Base-by-base conservation (phyloP, 2,888 invertebrate genomes). In the Zaprionus bogoriensis region DNA sequence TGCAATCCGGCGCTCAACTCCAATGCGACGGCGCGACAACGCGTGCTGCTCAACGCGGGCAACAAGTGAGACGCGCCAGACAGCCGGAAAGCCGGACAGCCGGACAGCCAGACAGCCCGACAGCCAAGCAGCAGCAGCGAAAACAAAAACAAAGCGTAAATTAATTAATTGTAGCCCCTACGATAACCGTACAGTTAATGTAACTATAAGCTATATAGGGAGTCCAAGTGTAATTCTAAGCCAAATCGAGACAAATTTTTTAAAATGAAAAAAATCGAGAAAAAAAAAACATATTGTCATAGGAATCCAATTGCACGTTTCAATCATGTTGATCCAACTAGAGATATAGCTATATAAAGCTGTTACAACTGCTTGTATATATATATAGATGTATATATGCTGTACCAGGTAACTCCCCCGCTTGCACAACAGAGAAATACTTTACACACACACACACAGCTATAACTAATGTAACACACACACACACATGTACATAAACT, bases 11-110 rank as follows among this genome's bases (percentile, higher is more conserved):
- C 78, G 42, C 63, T 80, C 10, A 77, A 77, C 60, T 76, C 72
- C 32, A 67, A 75, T 47, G 74, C 89, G 80, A 84, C 90, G 80
- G 84, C 90, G 85, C 80, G 91, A 79, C 89, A 91, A 65, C 83
- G 91, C 54, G 82, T 90, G 53, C 87, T 83, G 61, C 87, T 89
- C 42, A 89, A 84, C 52, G 88, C 76, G 63, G 87, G 84, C 70
- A 89, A 85, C 67, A 89, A 88, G 67, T 86, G 51, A 71, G 7
- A 28, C 28, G 27, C 6, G 19, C 10, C 27, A 0, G 19, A 10
- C 38, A 10, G 19, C 23, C 30, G n/a, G 9, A 25, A 32, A 46
- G 53, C 53, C 36, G 50, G 39, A 17, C 53, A 28, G 59, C 77
- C 71, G 71, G 73, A 59, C 74, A 55, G 48, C 55, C 55, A 57